Evolutionary conservation across 2,797 vertebrate genomes (phyloP).

Genomic region (Sebastes vulpes): DNA sequence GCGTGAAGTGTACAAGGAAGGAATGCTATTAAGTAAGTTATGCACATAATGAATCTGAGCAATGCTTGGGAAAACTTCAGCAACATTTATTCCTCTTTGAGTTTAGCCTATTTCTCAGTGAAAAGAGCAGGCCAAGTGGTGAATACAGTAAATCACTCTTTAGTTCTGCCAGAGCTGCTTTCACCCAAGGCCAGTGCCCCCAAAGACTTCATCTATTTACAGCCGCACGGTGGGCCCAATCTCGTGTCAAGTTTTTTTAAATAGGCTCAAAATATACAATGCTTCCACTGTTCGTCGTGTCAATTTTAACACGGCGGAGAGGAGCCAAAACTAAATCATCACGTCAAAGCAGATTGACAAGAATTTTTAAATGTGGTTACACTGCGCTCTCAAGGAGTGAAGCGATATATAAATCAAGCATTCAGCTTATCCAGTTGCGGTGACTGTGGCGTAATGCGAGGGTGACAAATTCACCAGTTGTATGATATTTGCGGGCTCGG

Average conservation of each 20-base stretch:
- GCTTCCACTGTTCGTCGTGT: slow-evolving; percentile 44
- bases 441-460: slow-evolving; percentile 66
- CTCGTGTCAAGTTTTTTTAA: slow-evolving; percentile 62
- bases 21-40: slow-evolving; percentile 87
- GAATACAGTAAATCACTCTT: slow-evolving; percentile 84
- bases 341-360: slow-evolving; percentile 17
- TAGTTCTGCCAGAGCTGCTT: slow-evolving; percentile 76
- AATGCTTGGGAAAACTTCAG: slow-evolving; percentile 84
- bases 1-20: slow-evolving; percentile 79
- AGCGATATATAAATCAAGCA: slow-evolving; percentile 55
- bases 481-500: slow-evolving; percentile 65
- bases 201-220: slow-evolving; percentile 71
- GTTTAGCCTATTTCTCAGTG: slow-evolving; percentile 70
- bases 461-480: slow-evolving; percentile 81
- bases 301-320: slow-evolving; percentile 29
- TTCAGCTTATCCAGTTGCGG: slow-evolving; percentile 61
- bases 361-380: slow-evolving; percentile 32
- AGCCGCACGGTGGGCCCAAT: slow-evolving; percentile 58
- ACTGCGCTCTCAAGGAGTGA: slow-evolving; percentile 4
- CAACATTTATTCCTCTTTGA: slow-evolving; percentile 79
- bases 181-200: slow-evolving; percentile 59
- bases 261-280: slow-evolving; percentile 64
- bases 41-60: slow-evolving; percentile 86
- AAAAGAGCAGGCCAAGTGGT: slow-evolving; percentile 76
- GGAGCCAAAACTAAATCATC: slow-evolving; percentile 28